phyloP scores from a whole-genome alignment of 1,140 invertebrate species.

The Dendrolimus punctatus region DNA sequence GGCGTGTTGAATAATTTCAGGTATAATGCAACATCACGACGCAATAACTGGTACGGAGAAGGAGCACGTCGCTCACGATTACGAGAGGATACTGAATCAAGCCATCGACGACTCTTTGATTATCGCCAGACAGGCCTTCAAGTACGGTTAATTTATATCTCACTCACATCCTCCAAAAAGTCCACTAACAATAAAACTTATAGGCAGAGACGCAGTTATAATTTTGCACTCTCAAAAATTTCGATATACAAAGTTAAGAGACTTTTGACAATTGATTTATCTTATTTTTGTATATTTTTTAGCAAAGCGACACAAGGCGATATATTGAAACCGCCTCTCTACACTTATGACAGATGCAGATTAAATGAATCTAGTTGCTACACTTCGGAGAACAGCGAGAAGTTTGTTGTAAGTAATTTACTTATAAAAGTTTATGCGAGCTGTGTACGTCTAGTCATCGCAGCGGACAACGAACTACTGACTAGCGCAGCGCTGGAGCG shows the following conservation, averaged over 20 bases:
- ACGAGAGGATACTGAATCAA: slow-evolving; percentile 67
- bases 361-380: slow-evolving; percentile 50
- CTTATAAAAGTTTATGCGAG: background rate
- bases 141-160: slow-evolving; percentile 24
- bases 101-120: slow-evolving; percentile 35
- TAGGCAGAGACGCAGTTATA: too few species aligned
- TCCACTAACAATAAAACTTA: too few species aligned
- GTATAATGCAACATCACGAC: slow-evolving; percentile 94
- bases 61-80: slow-evolving; percentile 91
- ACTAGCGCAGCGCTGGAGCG: too few species aligned
- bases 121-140: slow-evolving; percentile 40
- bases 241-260: background rate
- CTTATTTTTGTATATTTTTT: slow-evolving; percentile 7
- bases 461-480: background rate
- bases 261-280: background rate
- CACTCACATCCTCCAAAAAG: background rate
- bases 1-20: slow-evolving; percentile 59
- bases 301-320: slow-evolving; percentile 35
- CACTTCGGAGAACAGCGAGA: slow-evolving; percentile 73
- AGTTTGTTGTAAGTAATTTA: slow-evolving; percentile 71
- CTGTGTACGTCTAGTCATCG: background rate
- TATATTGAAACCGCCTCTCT: slow-evolving; percentile 12
- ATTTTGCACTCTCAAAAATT: too few species aligned
- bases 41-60: slow-evolving; percentile 94
- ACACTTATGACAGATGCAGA: slow-evolving; percentile 34